These are phyloP conservation scores for Heterohyrax brucei DNA, from an alignment of 2,797 vertebrate species.

Conservation along the genomic window DNA sequence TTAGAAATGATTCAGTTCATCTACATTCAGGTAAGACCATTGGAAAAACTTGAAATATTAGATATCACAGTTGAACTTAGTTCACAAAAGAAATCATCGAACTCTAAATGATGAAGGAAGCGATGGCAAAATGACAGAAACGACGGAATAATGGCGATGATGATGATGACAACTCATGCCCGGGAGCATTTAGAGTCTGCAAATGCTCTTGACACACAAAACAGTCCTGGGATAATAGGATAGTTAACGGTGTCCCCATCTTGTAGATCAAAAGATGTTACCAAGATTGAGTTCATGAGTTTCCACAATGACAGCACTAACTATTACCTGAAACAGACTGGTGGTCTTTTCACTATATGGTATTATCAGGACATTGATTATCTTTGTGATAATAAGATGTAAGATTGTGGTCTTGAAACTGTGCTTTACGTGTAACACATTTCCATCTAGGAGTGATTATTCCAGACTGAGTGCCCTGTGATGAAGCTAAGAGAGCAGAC, in stretches of 20 bases:
- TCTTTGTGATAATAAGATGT: neutral
- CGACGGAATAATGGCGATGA: no score
- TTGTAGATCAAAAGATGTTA: neutral
- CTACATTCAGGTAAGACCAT: neutral
- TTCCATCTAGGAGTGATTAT: neutral
- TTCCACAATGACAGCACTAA: neutral
- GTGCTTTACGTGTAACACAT: no score
- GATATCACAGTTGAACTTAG: neutral
- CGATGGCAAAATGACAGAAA: neutral
- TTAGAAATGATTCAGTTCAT: neutral
- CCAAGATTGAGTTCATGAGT: neutral
- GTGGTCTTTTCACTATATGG: neutral
- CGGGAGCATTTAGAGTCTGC: neutral
- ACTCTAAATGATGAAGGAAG: neutral
- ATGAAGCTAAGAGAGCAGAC: neutral
- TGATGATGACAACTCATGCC: fast-evolving
- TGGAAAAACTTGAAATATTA: neutral
- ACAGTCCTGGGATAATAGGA: neutral
- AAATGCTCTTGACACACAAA: neutral
- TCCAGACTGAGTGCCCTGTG: no score
- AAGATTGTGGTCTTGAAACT: neutral
- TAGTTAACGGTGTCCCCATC: neutral
- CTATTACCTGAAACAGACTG: neutral
- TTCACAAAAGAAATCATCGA: neutral
- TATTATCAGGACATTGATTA: neutral